These are phyloP conservation scores for Syrista parreyssii DNA, from an alignment of 2,888 invertebrate species.

Conservation along the genomic window DNA sequence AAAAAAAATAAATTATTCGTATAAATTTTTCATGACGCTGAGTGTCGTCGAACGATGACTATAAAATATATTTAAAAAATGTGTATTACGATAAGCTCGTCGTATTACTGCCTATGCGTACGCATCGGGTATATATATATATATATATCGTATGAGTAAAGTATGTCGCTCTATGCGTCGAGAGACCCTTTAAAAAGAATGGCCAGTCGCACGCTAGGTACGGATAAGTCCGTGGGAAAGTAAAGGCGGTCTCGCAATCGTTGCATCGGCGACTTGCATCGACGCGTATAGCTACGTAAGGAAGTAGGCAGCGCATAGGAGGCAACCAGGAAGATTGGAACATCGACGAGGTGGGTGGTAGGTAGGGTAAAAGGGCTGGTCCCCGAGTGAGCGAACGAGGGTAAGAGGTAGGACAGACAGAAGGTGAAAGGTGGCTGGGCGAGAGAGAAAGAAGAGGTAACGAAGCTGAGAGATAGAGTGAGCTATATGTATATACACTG, in stretches of 20 bases:
- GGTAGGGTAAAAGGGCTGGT: not conserved
- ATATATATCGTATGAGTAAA: not conserved
- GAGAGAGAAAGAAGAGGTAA: slow-evolving; percentile 21
- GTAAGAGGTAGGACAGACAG: not conserved
- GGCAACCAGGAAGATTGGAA: not conserved
- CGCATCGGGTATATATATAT: not conserved
- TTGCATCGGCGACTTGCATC: not conserved
- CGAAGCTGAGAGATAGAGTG: not conserved
- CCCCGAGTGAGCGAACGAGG: not conserved
- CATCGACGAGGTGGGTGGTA: not conserved
- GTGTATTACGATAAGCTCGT: too few species aligned
- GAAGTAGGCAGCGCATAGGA: not conserved
- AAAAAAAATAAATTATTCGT: not conserved
- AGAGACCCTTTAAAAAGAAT: not conserved
- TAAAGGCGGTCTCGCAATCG: not conserved
- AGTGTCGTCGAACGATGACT: too few species aligned
- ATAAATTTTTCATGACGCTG: not conserved
- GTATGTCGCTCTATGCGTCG: not conserved
- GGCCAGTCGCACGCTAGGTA: not conserved
- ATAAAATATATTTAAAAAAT: too few species aligned
- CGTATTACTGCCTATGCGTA: too few species aligned
- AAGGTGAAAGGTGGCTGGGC: slow-evolving; percentile 25
- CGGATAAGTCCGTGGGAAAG: not conserved
- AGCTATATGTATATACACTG: slow-evolving; percentile 5
- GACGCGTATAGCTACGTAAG: not conserved